Conservation (phyloP, 1,140 invertebrate species). For the Megalonaias nervosa region DNA sequence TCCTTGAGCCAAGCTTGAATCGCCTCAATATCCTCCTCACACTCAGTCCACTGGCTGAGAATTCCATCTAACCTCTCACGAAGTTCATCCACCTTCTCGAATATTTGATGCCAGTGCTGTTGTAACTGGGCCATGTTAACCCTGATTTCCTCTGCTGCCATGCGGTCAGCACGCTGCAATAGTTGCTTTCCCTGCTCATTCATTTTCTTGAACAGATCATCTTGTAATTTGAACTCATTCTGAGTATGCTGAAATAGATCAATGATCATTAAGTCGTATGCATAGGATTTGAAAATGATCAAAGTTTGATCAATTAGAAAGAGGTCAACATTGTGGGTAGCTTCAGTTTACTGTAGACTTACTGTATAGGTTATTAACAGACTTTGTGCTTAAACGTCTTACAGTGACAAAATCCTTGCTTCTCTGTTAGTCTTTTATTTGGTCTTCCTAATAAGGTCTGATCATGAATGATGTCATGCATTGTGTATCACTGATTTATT, state of each 20-base stretch:
- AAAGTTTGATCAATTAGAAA: too few relatives aligned
- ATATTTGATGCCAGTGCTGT: conserved; percentile 72
- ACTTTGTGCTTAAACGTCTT: too few relatives aligned
- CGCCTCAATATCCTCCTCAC: conserved; percentile 68
- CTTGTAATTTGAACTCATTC: conserved; percentile 59
- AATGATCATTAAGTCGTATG: background rate
- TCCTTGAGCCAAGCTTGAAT: conserved; percentile 64
- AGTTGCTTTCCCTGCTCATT: conserved; percentile 73
- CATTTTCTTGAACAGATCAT: conserved; percentile 57
- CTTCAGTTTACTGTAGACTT: too few relatives aligned
- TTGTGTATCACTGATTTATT: too few relatives aligned
- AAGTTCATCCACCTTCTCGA: conserved; percentile 81
- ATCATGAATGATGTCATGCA: too few relatives aligned
- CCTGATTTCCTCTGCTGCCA: conserved; percentile 48
- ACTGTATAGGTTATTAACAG: too few relatives aligned
- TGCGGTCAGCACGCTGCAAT: conserved; percentile 77
- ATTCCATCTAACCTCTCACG: conserved; percentile 67
- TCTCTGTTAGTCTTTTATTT: too few relatives aligned
- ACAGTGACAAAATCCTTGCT: too few relatives aligned
- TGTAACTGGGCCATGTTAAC: conserved; percentile 50
- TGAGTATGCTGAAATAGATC: conserved; percentile 49
- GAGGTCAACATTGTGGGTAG: too few relatives aligned
- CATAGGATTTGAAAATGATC: too few relatives aligned
- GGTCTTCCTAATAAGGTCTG: too few relatives aligned
- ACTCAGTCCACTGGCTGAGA: conserved; percentile 68